Conservation (phyloP, 1,140 invertebrate genomes). For the Latrodectus geometricus region DNA sequence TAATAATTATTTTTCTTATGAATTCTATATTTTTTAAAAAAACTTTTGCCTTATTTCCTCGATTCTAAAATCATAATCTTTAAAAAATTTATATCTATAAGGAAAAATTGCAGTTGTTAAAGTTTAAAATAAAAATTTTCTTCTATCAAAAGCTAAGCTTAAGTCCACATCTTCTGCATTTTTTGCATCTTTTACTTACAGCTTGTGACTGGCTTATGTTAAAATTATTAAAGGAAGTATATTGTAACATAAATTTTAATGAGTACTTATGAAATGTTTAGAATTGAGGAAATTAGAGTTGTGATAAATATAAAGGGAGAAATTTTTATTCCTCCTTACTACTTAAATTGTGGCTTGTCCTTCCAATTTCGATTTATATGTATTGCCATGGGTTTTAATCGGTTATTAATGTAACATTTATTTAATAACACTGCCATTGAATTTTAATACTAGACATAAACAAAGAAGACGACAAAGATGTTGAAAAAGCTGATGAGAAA, state of each 20-base stretch:
- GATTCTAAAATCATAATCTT: too few species aligned
- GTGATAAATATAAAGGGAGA: not conserved
- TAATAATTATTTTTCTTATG: not conserved
- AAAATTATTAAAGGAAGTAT: too few species aligned
- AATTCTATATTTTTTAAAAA: too few species aligned
- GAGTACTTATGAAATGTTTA: not conserved
- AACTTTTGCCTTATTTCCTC: too few species aligned
- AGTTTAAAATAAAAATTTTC: too few species aligned
- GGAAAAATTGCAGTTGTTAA: too few species aligned
- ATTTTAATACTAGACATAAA: conserved; percentile 60
- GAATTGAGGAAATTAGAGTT: not conserved
- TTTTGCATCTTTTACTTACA: too few species aligned
- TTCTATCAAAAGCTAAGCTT: too few species aligned
- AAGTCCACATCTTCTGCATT: too few species aligned
- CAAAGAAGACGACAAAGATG: conserved; percentile 48
- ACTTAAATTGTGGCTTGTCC: conserved; percentile 20
- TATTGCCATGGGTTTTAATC: conserved; percentile 41
- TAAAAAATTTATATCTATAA: too few species aligned
- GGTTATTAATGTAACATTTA: conserved; percentile 51
- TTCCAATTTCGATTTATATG: conserved; percentile 52
- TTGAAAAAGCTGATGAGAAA: conserved; percentile 47
- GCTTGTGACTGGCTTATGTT: too few species aligned
- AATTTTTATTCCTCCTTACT: not conserved
- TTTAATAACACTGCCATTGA: conserved; percentile 60
- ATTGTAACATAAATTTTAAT: too few species aligned